These are phyloP conservation scores for Cuculus canorus DNA, from an alignment of 2,797 vertebrate species.

Conservation along the genomic window DNA sequence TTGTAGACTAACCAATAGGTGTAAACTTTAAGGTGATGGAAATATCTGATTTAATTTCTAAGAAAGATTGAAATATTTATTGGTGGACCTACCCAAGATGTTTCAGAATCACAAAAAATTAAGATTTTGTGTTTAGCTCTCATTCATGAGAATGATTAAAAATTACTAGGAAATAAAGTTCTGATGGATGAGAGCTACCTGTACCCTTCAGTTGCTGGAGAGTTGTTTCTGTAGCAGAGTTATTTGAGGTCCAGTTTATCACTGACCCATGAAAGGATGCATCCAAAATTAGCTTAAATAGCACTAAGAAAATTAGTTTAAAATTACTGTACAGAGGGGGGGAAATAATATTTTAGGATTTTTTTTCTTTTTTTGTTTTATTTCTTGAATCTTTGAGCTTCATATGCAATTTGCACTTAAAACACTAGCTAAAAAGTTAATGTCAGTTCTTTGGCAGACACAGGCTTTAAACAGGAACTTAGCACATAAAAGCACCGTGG, in stretches of 20 bases:
- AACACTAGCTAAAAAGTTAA: neutral
- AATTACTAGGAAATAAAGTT: neutral
- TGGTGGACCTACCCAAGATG: neutral
- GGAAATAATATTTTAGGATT: neutral
- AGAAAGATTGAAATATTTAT: neutral
- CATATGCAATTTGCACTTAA: neutral
- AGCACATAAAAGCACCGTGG: neutral
- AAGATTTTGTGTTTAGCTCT: neutral
- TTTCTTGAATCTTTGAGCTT: neutral
- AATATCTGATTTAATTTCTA: neutral
- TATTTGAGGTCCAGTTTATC: neutral
- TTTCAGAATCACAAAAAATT: neutral
- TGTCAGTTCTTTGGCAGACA: neutral
- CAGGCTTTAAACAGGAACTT: neutral
- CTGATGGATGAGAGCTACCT: neutral
- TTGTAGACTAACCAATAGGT: neutral
- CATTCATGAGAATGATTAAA: neutral
- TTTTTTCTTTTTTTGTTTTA: neutral
- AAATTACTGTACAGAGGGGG: neutral
- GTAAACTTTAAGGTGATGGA: neutral
- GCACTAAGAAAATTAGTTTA: neutral
- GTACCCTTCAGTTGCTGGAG: neutral
- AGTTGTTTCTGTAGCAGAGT: neutral
- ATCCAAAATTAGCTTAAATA: neutral
- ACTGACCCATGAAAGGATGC: neutral